Evolutionary conservation across 2,113 vertebrate genomes (phyloP).

Genomic region (Pavo muticus): DNA sequence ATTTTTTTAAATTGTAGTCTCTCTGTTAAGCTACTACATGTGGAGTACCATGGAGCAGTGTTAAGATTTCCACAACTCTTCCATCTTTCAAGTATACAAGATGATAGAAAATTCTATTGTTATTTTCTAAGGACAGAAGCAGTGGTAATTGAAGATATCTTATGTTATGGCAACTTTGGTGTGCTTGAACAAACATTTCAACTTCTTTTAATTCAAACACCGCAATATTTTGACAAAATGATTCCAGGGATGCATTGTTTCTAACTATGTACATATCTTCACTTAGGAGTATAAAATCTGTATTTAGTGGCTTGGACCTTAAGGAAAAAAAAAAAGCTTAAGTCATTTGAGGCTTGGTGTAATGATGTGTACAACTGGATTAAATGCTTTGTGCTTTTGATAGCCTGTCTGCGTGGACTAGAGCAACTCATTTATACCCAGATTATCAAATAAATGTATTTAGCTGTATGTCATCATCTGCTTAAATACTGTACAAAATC

Average conservation of each 20-base stretch:
- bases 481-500: not conserved
- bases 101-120: not conserved
- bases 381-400: not conserved
- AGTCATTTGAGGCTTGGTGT: not conserved
- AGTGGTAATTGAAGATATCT: not conserved
- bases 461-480: not conserved
- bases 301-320: not conserved
- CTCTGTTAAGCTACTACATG: not conserved
- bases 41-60: not conserved
- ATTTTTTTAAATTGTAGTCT: not conserved
- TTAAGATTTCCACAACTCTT: not conserved
- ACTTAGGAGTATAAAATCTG: not conserved
- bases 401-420: not conserved
- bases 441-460: not conserved
- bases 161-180: not conserved
- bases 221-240: not conserved
- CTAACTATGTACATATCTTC: not conserved
- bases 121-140: not conserved
- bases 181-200: not conserved
- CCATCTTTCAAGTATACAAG: not conserved
- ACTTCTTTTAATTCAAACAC: not conserved
- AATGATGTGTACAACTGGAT: not conserved
- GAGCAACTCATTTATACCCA: not conserved
- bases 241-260: not conserved
- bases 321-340: not conserved